Evolutionary conservation across 2,888 invertebrate species (phyloP).

Genomic region (Amphipyra tragopoginis): DNA sequence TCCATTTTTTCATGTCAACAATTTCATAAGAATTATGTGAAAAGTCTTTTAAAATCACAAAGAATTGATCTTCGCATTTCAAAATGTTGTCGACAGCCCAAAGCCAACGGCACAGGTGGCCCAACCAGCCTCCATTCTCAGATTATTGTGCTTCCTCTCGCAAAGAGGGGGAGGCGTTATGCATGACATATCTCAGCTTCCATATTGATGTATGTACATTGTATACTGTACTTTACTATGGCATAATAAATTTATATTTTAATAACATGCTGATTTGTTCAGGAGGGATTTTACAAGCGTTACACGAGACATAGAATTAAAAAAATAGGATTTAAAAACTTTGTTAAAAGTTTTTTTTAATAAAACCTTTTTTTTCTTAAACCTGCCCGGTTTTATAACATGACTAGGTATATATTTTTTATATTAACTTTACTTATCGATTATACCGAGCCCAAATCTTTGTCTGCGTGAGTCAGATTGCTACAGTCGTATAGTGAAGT

Average conservation of each 20-base stretch:
- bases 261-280: no score
- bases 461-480: constrained; percentile 36
- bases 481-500: constrained; percentile 46
- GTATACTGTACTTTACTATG: background rate
- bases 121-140: constrained; percentile 38
- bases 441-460: constrained; percentile 8
- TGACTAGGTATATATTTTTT: no score
- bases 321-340: no score
- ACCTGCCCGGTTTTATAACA: no score
- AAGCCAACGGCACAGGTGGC: constrained; percentile 40
- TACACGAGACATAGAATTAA: no score
- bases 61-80: constrained; percentile 26
- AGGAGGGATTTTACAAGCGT: no score
- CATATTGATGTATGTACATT: constrained; percentile 25
- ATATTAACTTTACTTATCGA: no score
- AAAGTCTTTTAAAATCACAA: constrained; percentile 2
- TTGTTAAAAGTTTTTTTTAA: no score
- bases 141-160: constrained; percentile 40
- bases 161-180: constrained; percentile 42
- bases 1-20: no score
- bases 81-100: constrained; percentile 12
- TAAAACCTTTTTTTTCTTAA: no score
- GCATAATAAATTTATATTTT: no score
- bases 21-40: no score
- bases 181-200: constrained; percentile 43